phyloP scores from a whole-genome alignment of 2,888 invertebrate species.

The Gonocerus acuteangulatus region DNA sequence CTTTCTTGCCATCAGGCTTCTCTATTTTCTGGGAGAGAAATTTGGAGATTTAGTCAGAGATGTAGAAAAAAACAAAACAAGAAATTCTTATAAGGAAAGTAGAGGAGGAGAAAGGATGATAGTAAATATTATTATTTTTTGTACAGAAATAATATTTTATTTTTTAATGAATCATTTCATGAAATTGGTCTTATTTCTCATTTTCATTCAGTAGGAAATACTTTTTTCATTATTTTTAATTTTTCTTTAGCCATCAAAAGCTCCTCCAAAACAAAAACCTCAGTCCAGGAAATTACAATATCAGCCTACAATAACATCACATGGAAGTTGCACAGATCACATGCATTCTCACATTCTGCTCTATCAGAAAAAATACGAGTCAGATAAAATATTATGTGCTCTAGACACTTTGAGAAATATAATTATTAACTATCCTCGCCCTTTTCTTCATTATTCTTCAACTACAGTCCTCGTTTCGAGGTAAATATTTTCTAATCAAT shows the following conservation, averaged over 20 bases:
- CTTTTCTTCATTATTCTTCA: conserved; percentile 66
- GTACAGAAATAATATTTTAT: too few relatives aligned
- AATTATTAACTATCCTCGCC: conserved; percentile 59
- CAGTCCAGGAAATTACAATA: conserved; percentile 32
- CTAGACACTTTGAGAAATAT: conserved; percentile 66
- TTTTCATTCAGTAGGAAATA: too few relatives aligned
- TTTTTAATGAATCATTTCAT: too few relatives aligned
- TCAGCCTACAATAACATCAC: conserved; percentile 33
- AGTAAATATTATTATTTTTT: too few relatives aligned
- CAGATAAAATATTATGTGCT: conserved; percentile 63
- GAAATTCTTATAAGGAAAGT: too few relatives aligned
- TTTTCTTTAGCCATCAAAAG: conserved; percentile 6
- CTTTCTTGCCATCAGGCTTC: too few relatives aligned
- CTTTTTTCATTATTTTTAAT: too few relatives aligned
- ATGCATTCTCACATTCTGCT: conserved; percentile 77
- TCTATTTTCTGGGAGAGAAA: too few relatives aligned
- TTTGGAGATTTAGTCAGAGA: too few relatives aligned
- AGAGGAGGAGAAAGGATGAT: too few relatives aligned
- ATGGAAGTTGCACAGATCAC: conserved; percentile 46
- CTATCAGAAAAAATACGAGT: conserved; percentile 72
- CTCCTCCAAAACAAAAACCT: conserved; percentile 17
- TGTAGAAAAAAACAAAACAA: too few relatives aligned
- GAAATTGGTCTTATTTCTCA: too few relatives aligned
- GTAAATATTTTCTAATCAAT: conserved; percentile 18
- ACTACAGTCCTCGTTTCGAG: conserved; percentile 53